Conservation (phyloP, 2,888 invertebrate genomes). For the Pristionchus exspectatus region DNA sequence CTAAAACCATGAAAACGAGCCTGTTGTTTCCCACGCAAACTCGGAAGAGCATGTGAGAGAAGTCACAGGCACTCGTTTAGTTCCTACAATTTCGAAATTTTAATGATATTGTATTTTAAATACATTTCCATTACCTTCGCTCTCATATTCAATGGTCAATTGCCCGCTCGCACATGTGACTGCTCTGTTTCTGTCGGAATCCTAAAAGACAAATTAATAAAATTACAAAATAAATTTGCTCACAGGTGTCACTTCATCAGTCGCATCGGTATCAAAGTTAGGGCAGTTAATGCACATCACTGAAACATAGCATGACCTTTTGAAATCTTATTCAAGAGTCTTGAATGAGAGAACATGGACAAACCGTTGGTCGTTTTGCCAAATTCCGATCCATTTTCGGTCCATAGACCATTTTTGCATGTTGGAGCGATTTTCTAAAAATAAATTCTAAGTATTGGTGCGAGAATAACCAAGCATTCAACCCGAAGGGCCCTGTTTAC, state of each 20-base stretch:
- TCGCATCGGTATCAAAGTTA: background rate
- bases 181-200: background rate
- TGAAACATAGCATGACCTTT: background rate
- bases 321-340: background rate
- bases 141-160: background rate
- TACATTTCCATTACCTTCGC: background rate
- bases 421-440: background rate
- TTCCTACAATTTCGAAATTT: background rate
- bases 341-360: background rate
- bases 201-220: background rate
- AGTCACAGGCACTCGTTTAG: background rate
- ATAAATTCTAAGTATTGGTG: background rate
- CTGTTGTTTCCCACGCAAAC: background rate
- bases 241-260: background rate
- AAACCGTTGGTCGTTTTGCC: background rate
- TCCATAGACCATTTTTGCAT: background rate
- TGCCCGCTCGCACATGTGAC: background rate
- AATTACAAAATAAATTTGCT: background rate
- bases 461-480: background rate
- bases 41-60: background rate
- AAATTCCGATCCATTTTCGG: background rate
- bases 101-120: background rate
- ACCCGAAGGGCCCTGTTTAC: too few relatives aligned
- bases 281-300: slow-evolving; percentile 1
- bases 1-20: background rate